Conservation (phyloP, 2,888 invertebrate genomes). For the Heterodera filipjevi region DNA sequence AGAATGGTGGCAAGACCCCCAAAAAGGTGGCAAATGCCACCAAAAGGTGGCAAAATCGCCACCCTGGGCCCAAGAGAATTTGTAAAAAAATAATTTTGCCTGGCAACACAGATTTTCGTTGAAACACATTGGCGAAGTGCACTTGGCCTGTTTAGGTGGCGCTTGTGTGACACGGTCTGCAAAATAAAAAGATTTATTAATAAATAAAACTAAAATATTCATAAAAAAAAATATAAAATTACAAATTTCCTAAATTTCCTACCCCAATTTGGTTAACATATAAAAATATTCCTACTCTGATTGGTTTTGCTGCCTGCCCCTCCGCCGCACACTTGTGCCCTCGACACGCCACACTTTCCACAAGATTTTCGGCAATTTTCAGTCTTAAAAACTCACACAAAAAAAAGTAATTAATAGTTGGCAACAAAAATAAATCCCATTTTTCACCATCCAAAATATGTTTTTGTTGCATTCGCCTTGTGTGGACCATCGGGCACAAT, state of each 20-base stretch:
- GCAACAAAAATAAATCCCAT: background rate
- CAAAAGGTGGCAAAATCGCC: too few relatives aligned
- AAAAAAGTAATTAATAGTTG: background rate
- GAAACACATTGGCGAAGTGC: conserved; percentile 52
- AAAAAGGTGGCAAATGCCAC: too few relatives aligned
- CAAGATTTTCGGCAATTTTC: conserved; percentile 59
- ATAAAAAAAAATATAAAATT: too few relatives aligned
- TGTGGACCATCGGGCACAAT: conserved; percentile 51
- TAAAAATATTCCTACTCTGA: conserved; percentile 19
- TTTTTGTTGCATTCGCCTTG: conserved; percentile 57
- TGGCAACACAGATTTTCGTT: conserved; percentile 61
- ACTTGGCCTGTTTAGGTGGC: conserved; percentile 28
- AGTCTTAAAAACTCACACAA: conserved; percentile 27
- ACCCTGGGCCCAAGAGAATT: too few relatives aligned
- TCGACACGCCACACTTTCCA: conserved; percentile 46
- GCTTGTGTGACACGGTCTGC: conserved; percentile 23
- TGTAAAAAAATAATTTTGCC: conserved; percentile 13
- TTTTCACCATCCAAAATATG: conserved; percentile 53
- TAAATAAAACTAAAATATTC: conserved; percentile 16
- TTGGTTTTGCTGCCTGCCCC: conserved; percentile 28
- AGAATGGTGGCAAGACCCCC: too few relatives aligned
- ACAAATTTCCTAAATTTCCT: too few relatives aligned
- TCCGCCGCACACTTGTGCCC: conserved; percentile 51
- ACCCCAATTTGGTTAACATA: too few relatives aligned
- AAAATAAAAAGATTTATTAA: conserved; percentile 10